phyloP scores from a whole-genome alignment of 2,888 invertebrate species.

The Lottia gigantea region DNA sequence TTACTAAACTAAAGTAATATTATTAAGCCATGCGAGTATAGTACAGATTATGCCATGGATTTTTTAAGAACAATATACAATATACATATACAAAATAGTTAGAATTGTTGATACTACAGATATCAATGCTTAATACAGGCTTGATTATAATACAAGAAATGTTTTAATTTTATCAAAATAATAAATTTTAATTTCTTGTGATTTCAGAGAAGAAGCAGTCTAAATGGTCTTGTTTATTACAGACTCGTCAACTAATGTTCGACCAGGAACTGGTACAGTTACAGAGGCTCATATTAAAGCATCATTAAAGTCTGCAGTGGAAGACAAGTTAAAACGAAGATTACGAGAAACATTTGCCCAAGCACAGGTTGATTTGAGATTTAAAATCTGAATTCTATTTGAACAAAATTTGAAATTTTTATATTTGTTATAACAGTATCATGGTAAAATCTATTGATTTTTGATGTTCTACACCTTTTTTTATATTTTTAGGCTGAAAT shows the following conservation, averaged over 20 bases:
- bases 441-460: neutral
- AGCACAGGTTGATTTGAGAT: constrained; percentile 80
- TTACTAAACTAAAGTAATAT: no score
- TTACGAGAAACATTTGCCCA: constrained; percentile 91
- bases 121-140: no score
- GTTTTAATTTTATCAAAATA: no score
- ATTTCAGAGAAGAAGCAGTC: neutral
- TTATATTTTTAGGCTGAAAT: constrained; percentile 62
- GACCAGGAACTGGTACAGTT: constrained; percentile 46
- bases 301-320: constrained; percentile 92
- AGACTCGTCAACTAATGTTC: constrained; percentile 12
- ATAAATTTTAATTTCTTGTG: no score
- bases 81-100: no score
- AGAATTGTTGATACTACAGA: no score
- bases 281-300: constrained; percentile 93
- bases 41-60: no score
- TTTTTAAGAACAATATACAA: no score
- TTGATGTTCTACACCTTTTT: neutral
- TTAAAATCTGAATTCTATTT: neutral
- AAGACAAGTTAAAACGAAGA: constrained; percentile 89
- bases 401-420: neutral
- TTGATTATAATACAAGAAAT: no score
- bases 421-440: neutral
- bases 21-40: no score
- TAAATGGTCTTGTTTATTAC: neutral